phyloP scores from a whole-genome alignment of 2,113 vertebrate species.

The Tychaedon coryphoeus region DNA sequence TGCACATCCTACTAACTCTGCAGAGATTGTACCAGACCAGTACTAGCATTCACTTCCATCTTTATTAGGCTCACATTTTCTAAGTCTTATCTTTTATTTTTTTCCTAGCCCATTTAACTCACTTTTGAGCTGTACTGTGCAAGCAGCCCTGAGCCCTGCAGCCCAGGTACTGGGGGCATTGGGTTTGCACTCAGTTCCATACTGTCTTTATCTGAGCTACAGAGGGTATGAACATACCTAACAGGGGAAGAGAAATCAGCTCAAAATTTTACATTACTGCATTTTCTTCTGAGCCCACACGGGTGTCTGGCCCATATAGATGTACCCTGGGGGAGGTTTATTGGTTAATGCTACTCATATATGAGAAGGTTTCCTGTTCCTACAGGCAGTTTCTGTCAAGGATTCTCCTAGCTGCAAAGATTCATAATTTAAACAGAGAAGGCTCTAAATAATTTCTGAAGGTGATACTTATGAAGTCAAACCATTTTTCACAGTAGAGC shows the following conservation, averaged over 20 bases:
- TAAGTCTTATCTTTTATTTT: not conserved
- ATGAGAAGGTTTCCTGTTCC: not conserved
- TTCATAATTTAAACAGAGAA: slow-evolving; percentile 34
- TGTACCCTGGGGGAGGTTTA: not conserved
- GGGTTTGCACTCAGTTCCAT: not conserved
- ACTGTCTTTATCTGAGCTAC: not conserved
- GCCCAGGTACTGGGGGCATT: not conserved
- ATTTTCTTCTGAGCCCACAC: not conserved
- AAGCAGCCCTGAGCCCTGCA: not conserved
- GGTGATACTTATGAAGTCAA: not conserved
- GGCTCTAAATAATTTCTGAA: slow-evolving; percentile 46
- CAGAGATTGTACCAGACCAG: not conserved
- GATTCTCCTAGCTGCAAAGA: not conserved
- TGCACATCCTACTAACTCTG: not conserved
- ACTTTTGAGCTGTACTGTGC: not conserved
- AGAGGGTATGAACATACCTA: not conserved
- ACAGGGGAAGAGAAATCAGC: not conserved
- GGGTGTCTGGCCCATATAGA: not conserved
- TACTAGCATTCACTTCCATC: not conserved
- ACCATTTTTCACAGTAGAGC: not conserved
- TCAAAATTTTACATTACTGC: not conserved
- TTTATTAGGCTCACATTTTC: not conserved
- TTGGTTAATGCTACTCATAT: not conserved
- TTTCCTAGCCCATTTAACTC: not conserved
- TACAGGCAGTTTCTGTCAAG: not conserved